Percentiles rank a stretch among this genome's conserved stretches.
phyloP scores from a whole-genome alignment of 1,140 invertebrate species.

The Ephestia elutella region DNA sequence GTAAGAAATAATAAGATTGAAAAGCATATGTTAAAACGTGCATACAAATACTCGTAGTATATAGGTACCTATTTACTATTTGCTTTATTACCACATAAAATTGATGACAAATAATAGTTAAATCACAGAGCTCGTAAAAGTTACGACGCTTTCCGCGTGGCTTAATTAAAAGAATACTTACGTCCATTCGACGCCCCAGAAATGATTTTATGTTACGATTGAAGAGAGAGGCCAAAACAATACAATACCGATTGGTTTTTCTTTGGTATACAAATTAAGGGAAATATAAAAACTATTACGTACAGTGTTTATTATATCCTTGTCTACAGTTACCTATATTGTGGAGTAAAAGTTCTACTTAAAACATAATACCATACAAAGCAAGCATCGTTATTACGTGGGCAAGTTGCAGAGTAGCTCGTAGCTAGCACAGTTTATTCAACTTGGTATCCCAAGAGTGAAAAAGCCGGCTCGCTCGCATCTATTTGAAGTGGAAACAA shows the following conservation, averaged over 20 bases:
- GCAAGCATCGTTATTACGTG: constrained; percentile 1
- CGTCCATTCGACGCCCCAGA: constrained; percentile 48
- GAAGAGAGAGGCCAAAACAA: too few species aligned
- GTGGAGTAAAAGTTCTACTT: neutral
- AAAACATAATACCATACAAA: neutral
- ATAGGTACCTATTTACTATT: constrained; percentile 32
- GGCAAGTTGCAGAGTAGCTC: neutral
- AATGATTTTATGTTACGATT: neutral
- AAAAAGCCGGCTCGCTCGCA: constrained; percentile 24
- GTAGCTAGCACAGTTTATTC: constrained; percentile 32
- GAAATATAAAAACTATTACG: neutral
- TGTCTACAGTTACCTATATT: neutral
- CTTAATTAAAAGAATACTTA: constrained; percentile 74
- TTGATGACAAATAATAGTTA: constrained; percentile 75
- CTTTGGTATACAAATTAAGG: too few species aligned
- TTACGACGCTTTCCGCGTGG: constrained; percentile 67
- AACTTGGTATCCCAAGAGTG: constrained; percentile 30
- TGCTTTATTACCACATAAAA: constrained; percentile 69
- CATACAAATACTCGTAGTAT: neutral
- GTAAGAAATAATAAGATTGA: too few species aligned
- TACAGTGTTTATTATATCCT: neutral
- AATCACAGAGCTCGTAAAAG: constrained; percentile 70
- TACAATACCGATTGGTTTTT: neutral
- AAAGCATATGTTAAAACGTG: neutral
- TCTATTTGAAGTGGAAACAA: constrained; percentile 62